Conservation (phyloP, 2,797 vertebrate species). For the Carcharodon carcharias region DNA sequence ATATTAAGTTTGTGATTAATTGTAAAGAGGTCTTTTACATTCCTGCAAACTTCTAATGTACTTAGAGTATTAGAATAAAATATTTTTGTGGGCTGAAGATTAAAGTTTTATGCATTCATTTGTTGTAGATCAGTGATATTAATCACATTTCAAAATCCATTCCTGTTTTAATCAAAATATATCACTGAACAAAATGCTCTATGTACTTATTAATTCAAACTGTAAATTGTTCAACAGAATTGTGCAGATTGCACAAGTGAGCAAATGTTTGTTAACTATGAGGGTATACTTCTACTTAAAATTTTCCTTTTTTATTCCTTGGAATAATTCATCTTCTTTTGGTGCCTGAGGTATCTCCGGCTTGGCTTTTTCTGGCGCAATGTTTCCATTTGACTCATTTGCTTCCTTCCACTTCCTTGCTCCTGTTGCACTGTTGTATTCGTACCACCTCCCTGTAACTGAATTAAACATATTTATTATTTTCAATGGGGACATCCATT, state of each 20-base stretch:
- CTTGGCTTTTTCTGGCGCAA: neutral
- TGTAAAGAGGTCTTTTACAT: neutral
- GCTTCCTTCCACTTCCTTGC: slow-evolving; percentile 51
- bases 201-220: neutral
- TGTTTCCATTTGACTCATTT: neutral
- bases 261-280: neutral
- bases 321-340: neutral
- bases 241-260: neutral
- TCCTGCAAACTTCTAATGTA: neutral
- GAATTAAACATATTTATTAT: neutral
- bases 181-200: neutral
- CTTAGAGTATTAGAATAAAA: neutral
- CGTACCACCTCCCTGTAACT: slow-evolving; percentile 52
- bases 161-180: neutral
- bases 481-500: neutral
- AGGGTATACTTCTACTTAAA: neutral
- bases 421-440: slow-evolving; percentile 54
- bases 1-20: slow-evolving; percentile 13
- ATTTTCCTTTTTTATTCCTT: neutral
- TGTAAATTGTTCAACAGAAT: neutral
- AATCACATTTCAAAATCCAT: slow-evolving; percentile 21
- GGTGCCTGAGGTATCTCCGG: slow-evolving; percentile 9
- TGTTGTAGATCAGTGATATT: neutral
- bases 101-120: neutral
- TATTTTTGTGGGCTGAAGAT: neutral